Base-by-base conservation (phyloP, 2,113 vertebrate species). In the Nestor notabilis region DNA sequence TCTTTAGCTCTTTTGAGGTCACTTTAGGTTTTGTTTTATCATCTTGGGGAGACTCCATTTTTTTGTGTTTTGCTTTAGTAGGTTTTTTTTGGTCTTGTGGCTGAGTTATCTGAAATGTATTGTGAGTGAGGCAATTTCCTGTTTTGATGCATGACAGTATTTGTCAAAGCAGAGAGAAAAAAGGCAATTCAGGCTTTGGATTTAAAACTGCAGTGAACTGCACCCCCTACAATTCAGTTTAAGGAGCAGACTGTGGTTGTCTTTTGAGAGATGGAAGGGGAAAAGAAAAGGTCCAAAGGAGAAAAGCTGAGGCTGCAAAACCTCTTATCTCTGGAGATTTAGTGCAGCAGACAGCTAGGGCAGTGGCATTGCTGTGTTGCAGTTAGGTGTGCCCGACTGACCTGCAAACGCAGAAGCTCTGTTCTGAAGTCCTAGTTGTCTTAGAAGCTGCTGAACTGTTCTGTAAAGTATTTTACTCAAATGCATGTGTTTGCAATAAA, bases 291-390 rank as follows among this genome's bases (percentile, higher is more conserved):
- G 6, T 41, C 47, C 7, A 16, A 19, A 93, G 68, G n/a, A 78
- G 47, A 49, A 64, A 52, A 53, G 39, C 15, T 47, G 43, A 70
- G n/a, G 55, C 63, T 81, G 39, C 39, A 81, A 46, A 24, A 16
- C 21, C 8, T 43, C 4, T 0, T 9, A 1, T 43, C 18, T 65
- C n/a, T 70, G 33, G 46, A 68, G 24, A 24, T 33, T 27, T 31
- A 7, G 33, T 28, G 39, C 19, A 47, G 75, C 63, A 76, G 58
- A 17, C 17, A 29, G 28, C 31, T 56, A 9, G 31, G 46, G 53
- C 49, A 50, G 10, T 46, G 61, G 17, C 19, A 4, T 13, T 46
- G 65, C 66, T 56, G 55, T 52, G 37, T 23, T 23, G 14, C 1
- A 1, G 17, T 41, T 56, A 24, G 15, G 12, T 50, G 25, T n/a